Evolutionary conservation across 1,140 invertebrate species (phyloP).

Genomic region (Euwallacea fornicatus): DNA sequence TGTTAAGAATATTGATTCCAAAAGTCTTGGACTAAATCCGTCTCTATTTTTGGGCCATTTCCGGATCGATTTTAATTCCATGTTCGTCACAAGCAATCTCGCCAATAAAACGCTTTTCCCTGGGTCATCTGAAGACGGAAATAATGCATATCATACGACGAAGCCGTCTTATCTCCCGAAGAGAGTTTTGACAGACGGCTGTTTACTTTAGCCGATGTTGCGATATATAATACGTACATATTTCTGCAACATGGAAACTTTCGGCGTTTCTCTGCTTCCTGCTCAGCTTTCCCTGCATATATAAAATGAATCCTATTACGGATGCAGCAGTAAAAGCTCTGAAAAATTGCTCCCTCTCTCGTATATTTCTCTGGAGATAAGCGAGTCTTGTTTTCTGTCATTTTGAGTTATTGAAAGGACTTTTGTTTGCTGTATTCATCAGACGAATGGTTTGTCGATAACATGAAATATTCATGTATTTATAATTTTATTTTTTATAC

Average conservation of each 20-base stretch:
- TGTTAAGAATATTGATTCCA: too few species aligned
- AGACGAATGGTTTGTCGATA: not conserved
- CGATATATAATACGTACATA: not conserved
- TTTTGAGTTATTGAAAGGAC: constrained; percentile 14
- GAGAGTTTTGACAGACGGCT: constrained; percentile 1
- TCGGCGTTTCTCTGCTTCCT: not conserved
- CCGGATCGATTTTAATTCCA: too few species aligned
- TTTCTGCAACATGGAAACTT: not conserved
- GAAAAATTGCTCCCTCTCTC: constrained; percentile 4
- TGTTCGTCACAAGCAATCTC: not conserved
- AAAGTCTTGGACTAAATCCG: too few species aligned
- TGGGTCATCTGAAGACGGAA: not conserved
- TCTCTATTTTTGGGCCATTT: too few species aligned
- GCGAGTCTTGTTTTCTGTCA: constrained; percentile 11
- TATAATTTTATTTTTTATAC: not conserved
- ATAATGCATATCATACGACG: constrained; percentile 1
- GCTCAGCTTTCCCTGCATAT: not conserved
- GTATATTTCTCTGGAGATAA: constrained; percentile 15
- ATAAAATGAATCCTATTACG: constrained; percentile 9
- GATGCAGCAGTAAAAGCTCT: constrained; percentile 14
- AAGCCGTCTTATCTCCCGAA: not conserved
- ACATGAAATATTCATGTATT: constrained; percentile 3
- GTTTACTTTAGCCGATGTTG: not conserved
- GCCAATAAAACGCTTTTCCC: not conserved
- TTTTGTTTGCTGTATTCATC: constrained; percentile 2